These are phyloP conservation scores for Lasius platythorax DNA, from an alignment of 2,888 invertebrate species.

Conservation along the genomic window DNA sequence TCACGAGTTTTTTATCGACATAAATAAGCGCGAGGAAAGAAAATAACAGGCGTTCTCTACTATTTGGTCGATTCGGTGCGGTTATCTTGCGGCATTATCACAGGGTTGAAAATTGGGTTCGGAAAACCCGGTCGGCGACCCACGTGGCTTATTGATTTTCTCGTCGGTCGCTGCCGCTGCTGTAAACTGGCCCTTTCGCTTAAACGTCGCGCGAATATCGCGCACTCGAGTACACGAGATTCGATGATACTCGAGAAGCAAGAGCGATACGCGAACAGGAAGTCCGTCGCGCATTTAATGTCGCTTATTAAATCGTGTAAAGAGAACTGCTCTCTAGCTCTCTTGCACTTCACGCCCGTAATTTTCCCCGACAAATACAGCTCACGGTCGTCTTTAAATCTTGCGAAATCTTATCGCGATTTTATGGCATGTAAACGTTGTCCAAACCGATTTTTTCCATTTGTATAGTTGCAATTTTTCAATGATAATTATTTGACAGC, in stretches of 20 bases:
- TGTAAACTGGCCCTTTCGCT: constrained; percentile 67
- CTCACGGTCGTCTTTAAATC: not conserved
- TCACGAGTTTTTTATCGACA: constrained; percentile 1
- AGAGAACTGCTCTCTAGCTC: not conserved
- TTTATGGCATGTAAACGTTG: not conserved
- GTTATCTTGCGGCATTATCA: constrained; percentile 28
- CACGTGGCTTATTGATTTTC: constrained; percentile 85
- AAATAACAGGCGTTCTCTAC: not conserved
- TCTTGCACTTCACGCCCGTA: not conserved
- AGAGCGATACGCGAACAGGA: not conserved
- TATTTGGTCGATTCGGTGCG: constrained; percentile 24
- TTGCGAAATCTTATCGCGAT: constrained; percentile 2
- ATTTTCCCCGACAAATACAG: not conserved
- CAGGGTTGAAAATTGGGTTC: constrained; percentile 68
- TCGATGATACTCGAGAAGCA: not conserved
- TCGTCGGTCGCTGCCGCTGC: constrained; percentile 58
- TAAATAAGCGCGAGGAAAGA: not conserved
- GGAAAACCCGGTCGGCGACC: constrained; percentile 76
- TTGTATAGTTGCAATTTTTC: not conserved
- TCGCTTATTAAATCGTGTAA: constrained; percentile 30
- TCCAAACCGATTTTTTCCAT: not conserved
- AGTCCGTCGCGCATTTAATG: not conserved
- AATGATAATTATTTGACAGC: not conserved
- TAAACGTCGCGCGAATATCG: constrained; percentile 56
- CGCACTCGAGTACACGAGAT: not conserved